phyloP scores from a whole-genome alignment of 1,140 invertebrate species.

The Uloborus diversus region DNA sequence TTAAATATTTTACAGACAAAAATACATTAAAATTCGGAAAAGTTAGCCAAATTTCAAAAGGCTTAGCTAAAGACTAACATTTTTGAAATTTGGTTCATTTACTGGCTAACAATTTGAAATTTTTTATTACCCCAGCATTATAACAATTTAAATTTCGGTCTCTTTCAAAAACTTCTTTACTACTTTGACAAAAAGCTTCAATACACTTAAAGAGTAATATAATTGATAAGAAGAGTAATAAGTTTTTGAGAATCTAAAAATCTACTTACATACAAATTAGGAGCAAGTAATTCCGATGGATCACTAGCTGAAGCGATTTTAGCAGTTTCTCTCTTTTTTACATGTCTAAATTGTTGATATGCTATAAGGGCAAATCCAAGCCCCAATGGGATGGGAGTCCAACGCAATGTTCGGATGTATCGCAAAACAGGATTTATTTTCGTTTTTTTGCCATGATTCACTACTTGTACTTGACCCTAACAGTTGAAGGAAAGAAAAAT shows the following conservation, averaged over 20 bases:
- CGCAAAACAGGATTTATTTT: conserved; percentile 20
- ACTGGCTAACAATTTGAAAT: no score
- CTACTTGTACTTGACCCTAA: conserved; percentile 22
- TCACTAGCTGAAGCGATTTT: conserved; percentile 20
- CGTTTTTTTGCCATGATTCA: conserved; percentile 36
- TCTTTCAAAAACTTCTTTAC: no score
- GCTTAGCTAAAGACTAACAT: no score
- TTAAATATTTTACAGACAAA: no score
- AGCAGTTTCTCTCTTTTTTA: conserved; percentile 56
- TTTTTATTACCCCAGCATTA: no score
- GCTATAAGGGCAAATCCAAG: conserved; percentile 63
- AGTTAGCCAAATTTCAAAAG: no score
- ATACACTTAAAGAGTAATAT: no score
- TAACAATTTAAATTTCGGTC: no score
- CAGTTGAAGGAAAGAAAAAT: not conserved
- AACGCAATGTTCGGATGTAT: conserved; percentile 63
- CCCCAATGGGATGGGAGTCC: conserved; percentile 64
- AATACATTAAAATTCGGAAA: no score
- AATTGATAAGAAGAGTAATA: not conserved
- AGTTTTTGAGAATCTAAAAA: not conserved
- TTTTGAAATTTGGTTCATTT: no score
- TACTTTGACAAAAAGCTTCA: no score
- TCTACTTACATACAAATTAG: conserved; percentile 39
- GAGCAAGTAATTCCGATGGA: conserved; percentile 28
- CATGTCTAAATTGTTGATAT: conserved; percentile 63